Percentiles rank a stretch among this genome's conserved stretches.
Conservation (phyloP, 2,797 vertebrate species). For the Dromococcyx pavoninus region DNA sequence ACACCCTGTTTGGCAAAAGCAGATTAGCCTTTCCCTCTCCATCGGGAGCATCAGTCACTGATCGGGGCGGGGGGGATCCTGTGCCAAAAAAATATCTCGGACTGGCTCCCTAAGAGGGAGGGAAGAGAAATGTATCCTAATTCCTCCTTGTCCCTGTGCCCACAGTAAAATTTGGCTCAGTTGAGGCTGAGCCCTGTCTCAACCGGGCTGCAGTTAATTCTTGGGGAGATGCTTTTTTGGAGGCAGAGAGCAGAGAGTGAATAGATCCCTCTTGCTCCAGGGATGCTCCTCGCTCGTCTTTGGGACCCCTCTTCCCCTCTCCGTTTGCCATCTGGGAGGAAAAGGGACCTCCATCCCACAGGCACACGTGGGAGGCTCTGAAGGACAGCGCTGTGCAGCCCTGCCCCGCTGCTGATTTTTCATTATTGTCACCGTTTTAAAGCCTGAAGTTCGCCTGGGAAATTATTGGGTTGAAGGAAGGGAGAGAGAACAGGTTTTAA, state of each 20-base stretch:
- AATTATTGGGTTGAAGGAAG: constrained; percentile 30
- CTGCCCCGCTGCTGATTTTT: not conserved
- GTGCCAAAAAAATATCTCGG: not conserved
- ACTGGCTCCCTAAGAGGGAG: not conserved
- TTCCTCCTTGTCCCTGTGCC: not conserved
- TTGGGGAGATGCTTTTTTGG: accelerated
- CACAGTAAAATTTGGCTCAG: not conserved
- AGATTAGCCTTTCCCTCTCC: not conserved
- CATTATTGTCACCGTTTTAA: not conserved
- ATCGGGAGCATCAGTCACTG: not conserved
- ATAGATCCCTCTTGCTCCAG: not conserved
- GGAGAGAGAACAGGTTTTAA: not conserved
- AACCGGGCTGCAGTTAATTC: not conserved
- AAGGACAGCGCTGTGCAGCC: not conserved
- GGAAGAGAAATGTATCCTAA: accelerated
- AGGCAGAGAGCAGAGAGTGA: no score
- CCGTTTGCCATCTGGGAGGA: not conserved
- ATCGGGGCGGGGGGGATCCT: not conserved
- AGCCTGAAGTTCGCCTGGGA: not conserved
- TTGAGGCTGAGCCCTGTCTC: accelerated
- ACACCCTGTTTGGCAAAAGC: not conserved
- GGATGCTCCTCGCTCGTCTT: not conserved
- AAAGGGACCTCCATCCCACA: not conserved
- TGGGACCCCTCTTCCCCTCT: no score
- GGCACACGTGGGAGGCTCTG: not conserved